phyloP scores from a whole-genome alignment of 2,797 vertebrate species.

The Chlorospingus semifuscus region DNA sequence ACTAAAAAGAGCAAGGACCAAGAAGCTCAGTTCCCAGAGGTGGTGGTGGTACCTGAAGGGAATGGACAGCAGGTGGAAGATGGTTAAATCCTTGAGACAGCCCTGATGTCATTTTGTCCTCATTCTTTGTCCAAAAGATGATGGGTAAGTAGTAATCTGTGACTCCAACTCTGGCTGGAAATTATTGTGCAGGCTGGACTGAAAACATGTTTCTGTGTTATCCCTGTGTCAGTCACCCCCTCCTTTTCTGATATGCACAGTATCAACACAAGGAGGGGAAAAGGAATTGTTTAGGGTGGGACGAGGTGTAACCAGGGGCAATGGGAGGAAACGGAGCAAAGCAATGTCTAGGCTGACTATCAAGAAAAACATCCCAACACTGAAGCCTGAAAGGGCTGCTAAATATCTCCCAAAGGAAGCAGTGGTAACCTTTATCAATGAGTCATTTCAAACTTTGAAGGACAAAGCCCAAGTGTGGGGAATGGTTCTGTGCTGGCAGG shows the following conservation, averaged over 20 bases:
- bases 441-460: conserved; percentile 19
- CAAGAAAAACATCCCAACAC: conserved; percentile 42
- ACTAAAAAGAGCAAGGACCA: background rate
- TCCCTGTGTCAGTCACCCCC: background rate
- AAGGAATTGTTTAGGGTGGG: conserved; percentile 29
- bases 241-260: background rate
- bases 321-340: conserved; percentile 18
- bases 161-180: background rate
- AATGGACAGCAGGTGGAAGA: background rate
- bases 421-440: conserved; percentile 34
- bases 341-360: conserved; percentile 21
- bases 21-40: background rate
- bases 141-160: background rate
- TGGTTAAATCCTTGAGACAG: background rate
- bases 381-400: background rate
- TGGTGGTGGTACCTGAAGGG: background rate
- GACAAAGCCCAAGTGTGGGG: background rate
- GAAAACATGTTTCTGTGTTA: background rate
- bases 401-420: background rate
- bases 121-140: background rate
- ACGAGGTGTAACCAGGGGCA: background rate
- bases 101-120: background rate
- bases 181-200: background rate
- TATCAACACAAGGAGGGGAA: background rate
- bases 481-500: background rate